Percentiles rank a stretch among this genome's conserved stretches.
Evolutionary conservation across 2,888 invertebrate species (phyloP).

Genomic region (Pseudococcus jackbeardsleyi): DNA sequence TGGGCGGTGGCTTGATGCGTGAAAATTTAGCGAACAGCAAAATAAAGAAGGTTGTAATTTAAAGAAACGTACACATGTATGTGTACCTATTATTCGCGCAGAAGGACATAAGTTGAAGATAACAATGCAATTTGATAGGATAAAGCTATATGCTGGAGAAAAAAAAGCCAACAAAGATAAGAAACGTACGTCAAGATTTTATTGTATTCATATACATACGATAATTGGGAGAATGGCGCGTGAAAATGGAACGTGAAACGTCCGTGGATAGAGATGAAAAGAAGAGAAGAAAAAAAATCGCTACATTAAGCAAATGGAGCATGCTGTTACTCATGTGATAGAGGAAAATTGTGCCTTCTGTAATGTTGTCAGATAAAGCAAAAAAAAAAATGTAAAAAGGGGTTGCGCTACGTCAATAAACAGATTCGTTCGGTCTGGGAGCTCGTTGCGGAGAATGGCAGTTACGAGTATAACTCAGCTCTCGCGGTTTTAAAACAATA

Average conservation of each 20-base stretch:
- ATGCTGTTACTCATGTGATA: conserved; percentile 59
- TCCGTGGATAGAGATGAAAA: background rate
- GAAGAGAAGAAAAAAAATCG: conserved; percentile 14
- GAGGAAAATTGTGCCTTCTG: conserved; percentile 59
- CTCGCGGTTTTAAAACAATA: conserved; percentile 24
- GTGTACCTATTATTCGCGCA: conserved; percentile 38
- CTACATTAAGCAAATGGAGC: conserved; percentile 62
- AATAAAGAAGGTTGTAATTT: conserved; percentile 15
- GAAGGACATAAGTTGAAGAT: conserved; percentile 39
- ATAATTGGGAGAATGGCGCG: conserved; percentile 61
- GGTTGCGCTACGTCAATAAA: conserved; percentile 58
- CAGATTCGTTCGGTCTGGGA: conserved; percentile 44
- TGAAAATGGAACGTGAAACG: conserved; percentile 57
- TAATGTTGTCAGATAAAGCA: conserved; percentile 52
- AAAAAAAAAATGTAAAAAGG: conserved; percentile 52
- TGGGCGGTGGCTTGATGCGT: background rate
- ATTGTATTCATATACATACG: conserved; percentile 59
- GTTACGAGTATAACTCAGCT: background rate
- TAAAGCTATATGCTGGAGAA: background rate
- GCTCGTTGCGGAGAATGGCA: background rate
- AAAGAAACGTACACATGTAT: background rate
- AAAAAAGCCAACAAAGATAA: conserved; percentile 31
- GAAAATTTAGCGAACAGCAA: background rate
- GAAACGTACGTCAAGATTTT: conserved; percentile 61
- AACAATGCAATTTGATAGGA: conserved; percentile 50